Evolutionary conservation across 2,888 invertebrate genomes (phyloP).

Genomic region (Aleiodes leptofemur): DNA sequence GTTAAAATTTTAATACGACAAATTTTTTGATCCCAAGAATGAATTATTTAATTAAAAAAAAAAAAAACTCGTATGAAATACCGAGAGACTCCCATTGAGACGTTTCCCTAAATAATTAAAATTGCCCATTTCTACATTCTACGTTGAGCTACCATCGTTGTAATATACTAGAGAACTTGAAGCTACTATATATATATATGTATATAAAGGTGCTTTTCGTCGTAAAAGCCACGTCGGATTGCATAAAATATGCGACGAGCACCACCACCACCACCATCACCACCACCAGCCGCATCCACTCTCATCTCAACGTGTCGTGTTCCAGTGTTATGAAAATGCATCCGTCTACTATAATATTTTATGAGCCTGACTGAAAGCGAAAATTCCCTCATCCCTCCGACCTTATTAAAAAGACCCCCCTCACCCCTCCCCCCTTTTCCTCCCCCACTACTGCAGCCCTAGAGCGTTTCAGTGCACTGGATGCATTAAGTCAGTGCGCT

Average conservation of each 20-base stretch:
- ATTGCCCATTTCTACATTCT: slow-evolving; percentile 25
- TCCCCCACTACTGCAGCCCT: neutral
- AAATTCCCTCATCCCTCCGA: slow-evolving; percentile 45
- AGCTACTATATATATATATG: neutral
- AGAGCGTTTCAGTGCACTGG: slow-evolving; percentile 15
- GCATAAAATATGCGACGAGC: slow-evolving; percentile 50
- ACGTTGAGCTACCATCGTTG: neutral
- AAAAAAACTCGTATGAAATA: neutral
- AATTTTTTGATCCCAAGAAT: neutral
- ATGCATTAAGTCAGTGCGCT: slow-evolving; percentile 21
- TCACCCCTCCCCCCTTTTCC: neutral
- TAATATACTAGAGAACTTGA: slow-evolving; percentile 3
- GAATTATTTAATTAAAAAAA: neutral
- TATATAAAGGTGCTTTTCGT: slow-evolving; percentile 41
- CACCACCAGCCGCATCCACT: slow-evolving; percentile 38
- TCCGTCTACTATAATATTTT: slow-evolving; percentile 64
- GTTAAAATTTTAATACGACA: neutral
- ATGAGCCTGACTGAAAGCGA: slow-evolving; percentile 55
- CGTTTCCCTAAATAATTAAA: slow-evolving; percentile 30
- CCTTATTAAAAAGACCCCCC: slow-evolving; percentile 41
- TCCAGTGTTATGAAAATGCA: slow-evolving; percentile 63
- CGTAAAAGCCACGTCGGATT: slow-evolving; percentile 48
- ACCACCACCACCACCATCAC: neutral
- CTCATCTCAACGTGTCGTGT: slow-evolving; percentile 45
- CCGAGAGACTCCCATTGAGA: slow-evolving; percentile 13